A percentile compares a stretch with the other conserved stretches of the same genome.
Conservation (phyloP, 2,113 vertebrate genomes). For the Alligator mississippiensis region DNA sequence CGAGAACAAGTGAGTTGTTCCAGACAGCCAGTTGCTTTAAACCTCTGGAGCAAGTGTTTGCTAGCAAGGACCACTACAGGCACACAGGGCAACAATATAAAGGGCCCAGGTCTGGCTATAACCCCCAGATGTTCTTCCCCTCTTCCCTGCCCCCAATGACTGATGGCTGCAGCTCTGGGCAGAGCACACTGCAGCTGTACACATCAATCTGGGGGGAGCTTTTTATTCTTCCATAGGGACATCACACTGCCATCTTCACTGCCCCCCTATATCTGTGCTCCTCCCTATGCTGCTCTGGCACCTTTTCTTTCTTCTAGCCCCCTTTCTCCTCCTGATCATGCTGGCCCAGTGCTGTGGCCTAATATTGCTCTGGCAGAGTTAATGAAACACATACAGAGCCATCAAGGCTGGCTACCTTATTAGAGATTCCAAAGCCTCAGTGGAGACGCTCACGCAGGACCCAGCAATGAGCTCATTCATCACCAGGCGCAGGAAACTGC, state of each 20-base stretch:
- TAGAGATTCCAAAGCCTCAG: constrained; percentile 51
- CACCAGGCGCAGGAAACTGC: constrained; percentile 51
- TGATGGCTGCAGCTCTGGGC: not conserved
- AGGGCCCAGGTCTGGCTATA: not conserved
- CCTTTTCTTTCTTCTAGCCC: not conserved
- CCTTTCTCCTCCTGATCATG: not conserved
- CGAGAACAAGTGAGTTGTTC: not conserved
- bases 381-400: constrained; percentile 10
- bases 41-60: not conserved
- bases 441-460: constrained; percentile 34
- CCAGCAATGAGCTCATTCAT: constrained; percentile 59
- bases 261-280: not conserved
- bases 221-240: not conserved
- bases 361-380: constrained; percentile 54
- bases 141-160: not conserved
- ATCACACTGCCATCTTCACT: not conserved
- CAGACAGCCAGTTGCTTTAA: not conserved
- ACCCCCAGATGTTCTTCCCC: not conserved
- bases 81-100: not conserved
- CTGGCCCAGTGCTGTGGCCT: not conserved
- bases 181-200: not conserved
- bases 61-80: not conserved
- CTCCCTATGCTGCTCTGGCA: not conserved
- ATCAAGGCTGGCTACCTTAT: constrained; percentile 40
- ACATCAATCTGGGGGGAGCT: not conserved